A percentile compares a stretch with the other conserved stretches of the same genome.
Evolutionary conservation across 2,113 vertebrate species (phyloP).

Genomic region (Podarcis raffonei): DNA sequence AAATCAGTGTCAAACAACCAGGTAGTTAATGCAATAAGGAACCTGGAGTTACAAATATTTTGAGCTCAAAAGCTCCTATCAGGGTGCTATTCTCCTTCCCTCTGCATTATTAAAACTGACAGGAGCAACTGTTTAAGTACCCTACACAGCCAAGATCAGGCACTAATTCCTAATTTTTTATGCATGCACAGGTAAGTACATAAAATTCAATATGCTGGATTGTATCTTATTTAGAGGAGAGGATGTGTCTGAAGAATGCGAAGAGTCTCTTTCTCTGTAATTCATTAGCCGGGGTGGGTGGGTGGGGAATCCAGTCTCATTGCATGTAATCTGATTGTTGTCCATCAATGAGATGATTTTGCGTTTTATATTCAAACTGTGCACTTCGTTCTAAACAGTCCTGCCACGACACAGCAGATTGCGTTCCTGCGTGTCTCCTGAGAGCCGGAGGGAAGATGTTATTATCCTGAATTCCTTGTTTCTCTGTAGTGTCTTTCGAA

Average conservation of each 20-base stretch:
- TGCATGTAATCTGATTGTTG: constrained; percentile 52
- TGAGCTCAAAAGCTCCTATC: not conserved
- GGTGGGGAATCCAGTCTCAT: constrained; percentile 23
- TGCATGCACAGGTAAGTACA: constrained; percentile 58
- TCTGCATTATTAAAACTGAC: constrained; percentile 58
- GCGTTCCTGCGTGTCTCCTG: not conserved
- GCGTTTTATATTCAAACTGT: constrained; percentile 43
- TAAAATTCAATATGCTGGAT: constrained; percentile 53
- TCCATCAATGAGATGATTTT: constrained; percentile 35
- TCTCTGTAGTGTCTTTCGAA: not conserved
- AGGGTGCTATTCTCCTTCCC: constrained; percentile 27
- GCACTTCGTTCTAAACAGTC: constrained; percentile 27
- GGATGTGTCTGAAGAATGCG: constrained; percentile 39
- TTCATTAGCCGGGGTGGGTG: constrained; percentile 28
- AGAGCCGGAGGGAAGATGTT: constrained; percentile 14
- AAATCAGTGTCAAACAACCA: constrained; percentile 46
- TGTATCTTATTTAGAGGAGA: constrained; percentile 46
- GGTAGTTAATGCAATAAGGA: constrained; percentile 39
- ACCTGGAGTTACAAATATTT: not conserved
- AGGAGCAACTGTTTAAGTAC: constrained; percentile 47
- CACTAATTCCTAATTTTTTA: constrained; percentile 58
- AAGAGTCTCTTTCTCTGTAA: constrained; percentile 44
- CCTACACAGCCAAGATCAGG: constrained; percentile 26
- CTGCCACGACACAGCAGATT: not conserved
- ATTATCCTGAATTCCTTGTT: not conserved